phyloP scores from a whole-genome alignment of 2,797 vertebrate genomes.

The Galaxias olidus region DNA sequence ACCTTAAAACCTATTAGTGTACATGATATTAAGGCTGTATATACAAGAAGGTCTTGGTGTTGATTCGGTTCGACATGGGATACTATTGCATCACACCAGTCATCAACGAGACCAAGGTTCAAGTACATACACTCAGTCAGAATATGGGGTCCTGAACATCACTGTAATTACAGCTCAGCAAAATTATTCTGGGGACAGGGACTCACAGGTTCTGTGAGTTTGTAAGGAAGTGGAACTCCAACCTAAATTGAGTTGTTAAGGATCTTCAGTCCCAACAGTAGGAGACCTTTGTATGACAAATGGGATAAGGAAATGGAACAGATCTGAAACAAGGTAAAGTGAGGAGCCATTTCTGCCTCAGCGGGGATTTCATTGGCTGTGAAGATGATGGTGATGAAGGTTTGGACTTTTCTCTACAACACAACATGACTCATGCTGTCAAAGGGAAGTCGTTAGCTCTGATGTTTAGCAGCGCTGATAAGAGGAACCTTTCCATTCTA shows the following conservation, averaged over 20 bases:
- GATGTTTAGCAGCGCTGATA: constrained; percentile 30
- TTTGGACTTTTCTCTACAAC: too few relatives aligned
- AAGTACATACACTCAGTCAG: constrained; percentile 12
- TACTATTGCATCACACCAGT: constrained; percentile 50
- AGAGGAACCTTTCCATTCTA: constrained; percentile 38
- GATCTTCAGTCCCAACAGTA: constrained; percentile 30
- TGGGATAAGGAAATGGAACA: constrained; percentile 40
- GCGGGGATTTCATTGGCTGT: constrained; percentile 11
- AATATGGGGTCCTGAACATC: too few relatives aligned
- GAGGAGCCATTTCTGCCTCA: constrained; percentile 20
- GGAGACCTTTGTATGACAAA: constrained; percentile 36
- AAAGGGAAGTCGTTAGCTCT: neutral
- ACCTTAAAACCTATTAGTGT: too few relatives aligned
- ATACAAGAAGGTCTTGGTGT: constrained; percentile 59
- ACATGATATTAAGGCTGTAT: too few relatives aligned
- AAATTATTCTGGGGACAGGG: constrained; percentile 43
- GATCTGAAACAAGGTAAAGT: constrained; percentile 25
- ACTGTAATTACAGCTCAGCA: constrained; percentile 23
- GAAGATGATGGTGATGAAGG: constrained; percentile 26
- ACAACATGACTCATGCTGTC: constrained; percentile 21
- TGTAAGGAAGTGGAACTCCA: constrained; percentile 41
- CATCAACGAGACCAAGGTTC: constrained; percentile 57
- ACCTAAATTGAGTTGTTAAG: constrained; percentile 42
- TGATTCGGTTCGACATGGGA: constrained; percentile 56
- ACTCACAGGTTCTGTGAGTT: constrained; percentile 26